Conservation (phyloP, 2,113 vertebrate genomes). For the Emydocephalus ijimae region DNA sequence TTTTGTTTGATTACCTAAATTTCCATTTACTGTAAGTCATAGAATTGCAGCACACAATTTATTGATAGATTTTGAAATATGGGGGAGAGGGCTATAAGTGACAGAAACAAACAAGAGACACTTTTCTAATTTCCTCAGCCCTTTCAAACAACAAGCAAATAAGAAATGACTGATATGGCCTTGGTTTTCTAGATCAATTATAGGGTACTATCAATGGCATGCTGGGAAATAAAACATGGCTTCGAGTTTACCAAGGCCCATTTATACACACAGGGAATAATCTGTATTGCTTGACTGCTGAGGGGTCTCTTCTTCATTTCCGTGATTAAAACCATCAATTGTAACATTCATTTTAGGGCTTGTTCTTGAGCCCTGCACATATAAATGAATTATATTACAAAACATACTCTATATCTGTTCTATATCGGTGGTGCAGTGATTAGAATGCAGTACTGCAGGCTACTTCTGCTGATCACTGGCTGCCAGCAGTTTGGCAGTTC, state of each 20-base stretch:
- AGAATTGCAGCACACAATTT: background rate
- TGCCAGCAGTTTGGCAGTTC: no score
- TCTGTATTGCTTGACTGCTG: background rate
- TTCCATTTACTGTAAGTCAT: background rate
- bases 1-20: background rate
- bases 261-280: background rate
- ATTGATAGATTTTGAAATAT: background rate
- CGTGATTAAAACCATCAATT: background rate
- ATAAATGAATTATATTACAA: background rate
- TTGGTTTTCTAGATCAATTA: background rate
- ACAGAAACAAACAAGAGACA: background rate
- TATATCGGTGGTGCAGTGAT: no score
- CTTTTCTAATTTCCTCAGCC: background rate
- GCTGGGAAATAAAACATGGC: background rate
- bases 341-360: background rate
- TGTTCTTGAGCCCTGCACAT: background rate
- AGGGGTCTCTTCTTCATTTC: background rate
- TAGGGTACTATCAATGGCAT: background rate
- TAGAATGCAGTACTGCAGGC: no score
- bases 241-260: background rate
- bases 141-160: background rate
- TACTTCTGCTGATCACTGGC: no score
- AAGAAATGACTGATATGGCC: background rate
- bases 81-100: background rate
- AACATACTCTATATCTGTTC: background rate